A percentile compares a stretch with the other conserved stretches of the same genome.
Evolutionary conservation across 2,113 vertebrate genomes (phyloP).

Genomic region (Pelodiscus sinensis): DNA sequence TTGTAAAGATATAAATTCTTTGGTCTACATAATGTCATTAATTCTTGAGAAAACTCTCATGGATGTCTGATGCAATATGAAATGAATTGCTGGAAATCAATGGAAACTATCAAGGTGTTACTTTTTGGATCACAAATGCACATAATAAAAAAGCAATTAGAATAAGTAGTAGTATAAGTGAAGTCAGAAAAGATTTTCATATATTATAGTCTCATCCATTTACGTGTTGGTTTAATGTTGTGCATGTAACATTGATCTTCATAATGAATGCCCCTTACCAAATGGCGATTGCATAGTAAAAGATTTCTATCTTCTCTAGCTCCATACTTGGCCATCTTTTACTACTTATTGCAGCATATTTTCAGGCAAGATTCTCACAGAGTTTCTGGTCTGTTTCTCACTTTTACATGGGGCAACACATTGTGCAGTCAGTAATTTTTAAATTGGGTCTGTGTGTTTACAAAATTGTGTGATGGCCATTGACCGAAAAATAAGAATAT

Average conservation of each 20-base stretch:
- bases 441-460: neutral
- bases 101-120: neutral
- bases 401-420: neutral
- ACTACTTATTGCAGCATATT: constrained; percentile 25
- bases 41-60: neutral
- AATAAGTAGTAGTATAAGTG: constrained; percentile 6
- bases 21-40: constrained; percentile 2
- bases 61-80: neutral
- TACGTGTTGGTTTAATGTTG: neutral
- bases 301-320: constrained; percentile 33
- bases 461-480: neutral
- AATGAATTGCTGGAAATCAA: neutral
- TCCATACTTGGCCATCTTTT: neutral
- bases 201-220: neutral
- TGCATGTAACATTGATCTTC: neutral
- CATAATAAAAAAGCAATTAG: neutral
- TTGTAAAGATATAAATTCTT: neutral
- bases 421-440: constrained; percentile 6
- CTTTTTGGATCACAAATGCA: neutral
- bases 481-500: neutral
- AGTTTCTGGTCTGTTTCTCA: constrained; percentile 14
- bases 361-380: constrained; percentile 23
- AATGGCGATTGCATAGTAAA: constrained; percentile 13
- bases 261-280: constrained; percentile 26
- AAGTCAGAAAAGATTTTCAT: neutral